Percentiles rank a stretch among this genome's conserved stretches.
These are phyloP conservation scores for Drosophila neocordata DNA, from an alignment of 1,140 invertebrate genomes.

Conservation along the genomic window DNA sequence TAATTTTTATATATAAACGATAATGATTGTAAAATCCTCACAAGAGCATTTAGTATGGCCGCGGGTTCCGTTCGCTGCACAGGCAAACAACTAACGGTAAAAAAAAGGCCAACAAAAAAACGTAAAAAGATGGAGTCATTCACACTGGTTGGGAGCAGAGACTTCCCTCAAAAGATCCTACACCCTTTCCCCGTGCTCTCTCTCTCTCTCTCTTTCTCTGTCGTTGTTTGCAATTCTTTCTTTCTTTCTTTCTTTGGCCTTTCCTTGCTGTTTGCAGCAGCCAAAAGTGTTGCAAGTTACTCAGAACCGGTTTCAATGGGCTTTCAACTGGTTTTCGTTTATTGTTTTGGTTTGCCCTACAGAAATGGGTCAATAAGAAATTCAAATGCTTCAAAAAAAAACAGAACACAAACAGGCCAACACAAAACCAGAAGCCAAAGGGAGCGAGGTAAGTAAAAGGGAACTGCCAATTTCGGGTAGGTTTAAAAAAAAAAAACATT, in stretches of 20 bases:
- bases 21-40: neutral
- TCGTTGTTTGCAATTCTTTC: neutral
- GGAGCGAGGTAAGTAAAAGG: neutral
- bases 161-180: neutral
- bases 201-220: neutral
- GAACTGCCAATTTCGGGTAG: slow-evolving; percentile 4
- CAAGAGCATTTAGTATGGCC: neutral
- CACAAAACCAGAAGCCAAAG: slow-evolving; percentile 1
- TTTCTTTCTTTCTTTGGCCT: neutral
- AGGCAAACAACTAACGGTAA: slow-evolving; percentile 3
- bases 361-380: slow-evolving; percentile 40
- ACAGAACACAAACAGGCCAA: neutral
- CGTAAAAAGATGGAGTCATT: neutral
- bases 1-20: no score
- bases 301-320: slow-evolving; percentile 37
- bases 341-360: slow-evolving; percentile 20
- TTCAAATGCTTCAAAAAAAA: slow-evolving; percentile 35
- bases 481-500: neutral
- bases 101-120: neutral
- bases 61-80: neutral
- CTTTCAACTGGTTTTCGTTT: slow-evolving; percentile 27
- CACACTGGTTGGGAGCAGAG: neutral
- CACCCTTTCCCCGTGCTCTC: neutral
- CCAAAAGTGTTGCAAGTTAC: slow-evolving; percentile 35
- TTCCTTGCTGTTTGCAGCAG: neutral